Conservation (phyloP, 2,888 invertebrate genomes). For the Daptonema setosum region DNA sequence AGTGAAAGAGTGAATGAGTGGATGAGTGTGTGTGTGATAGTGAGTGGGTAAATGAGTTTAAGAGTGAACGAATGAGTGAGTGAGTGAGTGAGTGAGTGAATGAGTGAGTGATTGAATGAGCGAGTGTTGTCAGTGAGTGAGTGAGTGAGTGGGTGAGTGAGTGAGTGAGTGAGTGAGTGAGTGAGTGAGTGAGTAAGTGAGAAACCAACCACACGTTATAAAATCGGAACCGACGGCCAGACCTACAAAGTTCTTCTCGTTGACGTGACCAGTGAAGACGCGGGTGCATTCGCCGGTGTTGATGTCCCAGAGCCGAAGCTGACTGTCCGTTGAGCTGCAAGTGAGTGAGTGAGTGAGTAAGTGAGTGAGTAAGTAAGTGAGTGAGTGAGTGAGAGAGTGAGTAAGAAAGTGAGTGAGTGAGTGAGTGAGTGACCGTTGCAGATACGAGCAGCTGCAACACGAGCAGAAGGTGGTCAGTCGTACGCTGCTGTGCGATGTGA, state of each 20-base stretch:
- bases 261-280: slow-evolving; percentile 70
- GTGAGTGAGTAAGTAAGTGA: no score
- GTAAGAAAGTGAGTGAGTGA: no score
- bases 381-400: no score
- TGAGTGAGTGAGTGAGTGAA: slow-evolving; percentile 6
- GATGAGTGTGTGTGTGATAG: slow-evolving; percentile 5
- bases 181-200: neutral
- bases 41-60: neutral
- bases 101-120: neutral
- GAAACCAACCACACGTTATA: slow-evolving; percentile 52
- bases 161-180: slow-evolving; percentile 5
- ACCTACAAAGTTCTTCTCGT: slow-evolving; percentile 87
- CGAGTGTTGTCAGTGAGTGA: slow-evolving; percentile 32
- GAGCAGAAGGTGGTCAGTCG: neutral
- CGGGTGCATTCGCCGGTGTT: slow-evolving; percentile 46
- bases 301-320: slow-evolving; percentile 71
- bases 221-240: slow-evolving; percentile 73
- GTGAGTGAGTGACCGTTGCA: no score
- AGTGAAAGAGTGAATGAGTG: neutral
- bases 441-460: neutral
- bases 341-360: neutral
- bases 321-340: slow-evolving; percentile 57
- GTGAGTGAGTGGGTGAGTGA: neutral
- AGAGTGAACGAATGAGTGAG: neutral
- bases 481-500: neutral